Evolutionary conservation across 64 coral and sea anemone genomes (phyloP), one percentile per base, ranked within the genome.

Genomic region (Montipora foliosa): DNA sequence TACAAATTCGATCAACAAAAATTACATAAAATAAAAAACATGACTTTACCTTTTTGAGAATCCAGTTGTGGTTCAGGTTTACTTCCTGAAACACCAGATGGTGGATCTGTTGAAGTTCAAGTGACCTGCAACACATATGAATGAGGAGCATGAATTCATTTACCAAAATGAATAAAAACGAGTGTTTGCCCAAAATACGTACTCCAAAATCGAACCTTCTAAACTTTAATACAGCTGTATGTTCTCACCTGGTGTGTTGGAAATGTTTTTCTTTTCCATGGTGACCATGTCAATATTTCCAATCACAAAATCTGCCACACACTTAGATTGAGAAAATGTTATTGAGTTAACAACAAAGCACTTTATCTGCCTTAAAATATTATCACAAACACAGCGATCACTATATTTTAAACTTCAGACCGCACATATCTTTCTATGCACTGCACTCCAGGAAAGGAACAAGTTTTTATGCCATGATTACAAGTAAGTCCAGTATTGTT

Each of bases 1-100:
- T 69, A n/a, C 67, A 69, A 69, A 69, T 69, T 69, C 20, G 14
- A 69, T 69, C 67, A 69, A 69, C 67, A 69, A 69, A 69, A 14
- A n/a, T 13, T 69, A 69, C 67, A 69, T 69, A n/a, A 69, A 69
- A 69, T 69, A 69, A 69, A 69, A 69, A 69, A 69, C 67, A 69
- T 69, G 67, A 69, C 67, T 14, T 69, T 69, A 69, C 67, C 67
- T 69, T 19, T n/a, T 69, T 69, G 67, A 14, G 67, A 69, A 69
- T 69, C 67, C 67, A 69, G 13, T n/a, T 64, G 60, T 64, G 60
- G 16, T 64, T 64, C 60, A 64, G 9, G 60, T 64, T 64, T 16
- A 16, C 60, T 64, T 64, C 16, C 60, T 64, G 60, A 64, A 64
- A 64, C 60, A 11, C 60, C 60, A 64, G 60, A 64, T 64, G 60